Evolutionary conservation across 2,888 invertebrate genomes (phyloP), one percentile per base, ranked within the genome.

Genomic region (Melanotus villosus): DNA sequence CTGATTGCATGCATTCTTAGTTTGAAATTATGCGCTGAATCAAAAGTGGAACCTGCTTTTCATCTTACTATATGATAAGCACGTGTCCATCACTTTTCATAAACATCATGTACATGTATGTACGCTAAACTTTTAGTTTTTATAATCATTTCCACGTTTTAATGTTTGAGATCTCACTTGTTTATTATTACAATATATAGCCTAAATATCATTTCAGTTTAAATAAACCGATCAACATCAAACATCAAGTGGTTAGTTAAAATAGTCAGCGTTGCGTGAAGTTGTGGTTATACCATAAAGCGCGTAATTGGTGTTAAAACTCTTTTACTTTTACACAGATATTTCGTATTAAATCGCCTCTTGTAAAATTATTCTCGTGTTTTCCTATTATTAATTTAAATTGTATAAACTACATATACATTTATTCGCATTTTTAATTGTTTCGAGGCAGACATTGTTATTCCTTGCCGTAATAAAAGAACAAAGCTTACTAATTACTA

Each of bases 171-270:
- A 16, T 32, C 26, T 7, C 7, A 3, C 16, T 7, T 52, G 52
- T 52, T 52, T 52, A 26, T 52, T 32, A 32, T 32, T 30, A 1
- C 52, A 32, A 2, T 16, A n/a, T 32, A 52, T 32, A 52, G 32
- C 18, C 32, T 52, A 52, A 52, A 52, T 52, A 32, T 32, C 52
- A 52, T 18, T 47, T n/a, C 47, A 23, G 23, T 5, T 47, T 23
- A 47, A 47, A 47, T 47, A 47, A 47, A 47, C 47, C n/a, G 1
- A 23, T n/a, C 12, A 14, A 1, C 18, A 6, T 47, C 7, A n/a
- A n/a, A n/a, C n/a, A n/a, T n/a, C n/a, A n/a, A 23, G 47, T 47
- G n/a, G 1, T 23, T 9, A 47, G 19, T 47, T 47, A 47, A 41
- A 41, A 23, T 47, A n/a, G 47, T n/a, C 21, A 47, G 18, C 21